A percentile compares a stretch with the other conserved stretches of the same genome.
These are phyloP conservation scores for Luidia sarsii DNA, from an alignment of 53 echinoderm and acorn worm genomes.

Conservation along the genomic window DNA sequence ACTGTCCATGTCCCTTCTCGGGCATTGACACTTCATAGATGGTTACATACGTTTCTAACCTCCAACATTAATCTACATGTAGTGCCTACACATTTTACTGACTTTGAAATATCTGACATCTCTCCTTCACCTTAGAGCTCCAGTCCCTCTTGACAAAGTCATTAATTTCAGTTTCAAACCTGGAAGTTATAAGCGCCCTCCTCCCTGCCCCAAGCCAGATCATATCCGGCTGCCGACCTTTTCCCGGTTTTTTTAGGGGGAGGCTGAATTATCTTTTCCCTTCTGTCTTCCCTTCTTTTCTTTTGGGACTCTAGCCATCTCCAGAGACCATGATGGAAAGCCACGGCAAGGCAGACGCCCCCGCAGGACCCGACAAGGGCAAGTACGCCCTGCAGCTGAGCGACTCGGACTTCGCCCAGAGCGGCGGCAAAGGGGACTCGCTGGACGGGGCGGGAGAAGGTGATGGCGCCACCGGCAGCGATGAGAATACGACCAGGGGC, in stretches of 20 bases:
- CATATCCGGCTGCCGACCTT: background rate
- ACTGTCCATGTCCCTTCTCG: too few relatives aligned
- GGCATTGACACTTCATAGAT: too few relatives aligned
- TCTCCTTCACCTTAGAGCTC: too few relatives aligned
- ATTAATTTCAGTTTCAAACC: background rate
- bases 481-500: constrained; percentile 51
- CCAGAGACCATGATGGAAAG: background rate
- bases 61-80: too few relatives aligned
- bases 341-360: background rate
- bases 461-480: background rate
- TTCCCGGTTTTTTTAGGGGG: background rate
- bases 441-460: too few relatives aligned
- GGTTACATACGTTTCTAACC: too few relatives aligned
- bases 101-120: too few relatives aligned
- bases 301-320: background rate
- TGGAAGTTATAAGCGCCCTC: background rate
- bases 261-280: background rate
- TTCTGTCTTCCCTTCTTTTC: background rate
- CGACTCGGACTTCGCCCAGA: background rate
- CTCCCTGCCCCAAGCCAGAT: background rate
- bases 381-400: background rate
- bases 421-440: too few relatives aligned
- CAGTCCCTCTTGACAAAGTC: too few relatives aligned
- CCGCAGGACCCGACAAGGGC: constrained; percentile 6
- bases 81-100: too few relatives aligned